Percentiles rank a stretch among this genome's conserved stretches.
These are phyloP conservation scores for Miniopterus natalensis DNA, from an alignment of 2,113 vertebrate species.

Conservation along the genomic window DNA sequence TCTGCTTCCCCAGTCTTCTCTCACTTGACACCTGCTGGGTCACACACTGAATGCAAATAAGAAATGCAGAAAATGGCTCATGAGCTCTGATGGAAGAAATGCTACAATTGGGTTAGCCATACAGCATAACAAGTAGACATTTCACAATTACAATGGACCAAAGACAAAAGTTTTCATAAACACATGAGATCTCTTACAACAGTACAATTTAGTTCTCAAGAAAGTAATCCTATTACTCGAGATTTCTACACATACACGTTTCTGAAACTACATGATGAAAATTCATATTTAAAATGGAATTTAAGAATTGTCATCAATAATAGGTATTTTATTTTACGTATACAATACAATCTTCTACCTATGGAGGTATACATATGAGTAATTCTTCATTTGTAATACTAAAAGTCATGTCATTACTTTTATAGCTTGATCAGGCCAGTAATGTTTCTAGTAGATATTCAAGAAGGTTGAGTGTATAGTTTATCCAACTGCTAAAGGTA, in stretches of 20 bases:
- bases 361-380: not conserved
- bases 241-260: not conserved
- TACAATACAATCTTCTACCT: not conserved
- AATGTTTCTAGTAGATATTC: not conserved
- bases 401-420: slow-evolving; percentile 7
- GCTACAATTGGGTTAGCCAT: not conserved
- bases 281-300: not conserved
- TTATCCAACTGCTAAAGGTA: not conserved
- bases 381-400: not conserved
- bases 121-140: not conserved
- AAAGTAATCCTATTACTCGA: not conserved
- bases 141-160: not conserved
- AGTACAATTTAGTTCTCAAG: not conserved
- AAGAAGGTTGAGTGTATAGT: not conserved
- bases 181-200: not conserved
- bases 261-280: not conserved
- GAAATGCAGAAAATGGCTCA: not conserved
- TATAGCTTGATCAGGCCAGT: not conserved
- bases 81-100: not conserved
- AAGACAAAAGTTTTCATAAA: slow-evolving; percentile 15
- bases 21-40: slow-evolving; percentile 16
- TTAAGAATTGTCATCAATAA: not conserved
- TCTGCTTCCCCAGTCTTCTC: slow-evolving; percentile 50
- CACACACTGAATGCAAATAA: slow-evolving; percentile 37
- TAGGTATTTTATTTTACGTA: slow-evolving; percentile 8